Conservation (phyloP, 2,113 vertebrate genomes). For the Motacilla alba region DNA sequence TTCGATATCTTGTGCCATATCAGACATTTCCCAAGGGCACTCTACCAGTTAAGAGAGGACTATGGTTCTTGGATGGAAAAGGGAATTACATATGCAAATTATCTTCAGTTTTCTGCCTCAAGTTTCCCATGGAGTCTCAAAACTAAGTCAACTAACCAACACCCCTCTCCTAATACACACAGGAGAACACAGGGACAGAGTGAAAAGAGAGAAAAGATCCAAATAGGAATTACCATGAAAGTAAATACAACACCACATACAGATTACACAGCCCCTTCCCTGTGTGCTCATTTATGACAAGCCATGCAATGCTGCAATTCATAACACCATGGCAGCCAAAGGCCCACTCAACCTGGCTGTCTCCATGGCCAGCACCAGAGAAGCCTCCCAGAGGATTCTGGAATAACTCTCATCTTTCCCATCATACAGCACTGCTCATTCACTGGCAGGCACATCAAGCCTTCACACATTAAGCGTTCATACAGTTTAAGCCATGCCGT, state of each 20-base stretch:
- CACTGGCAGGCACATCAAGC: background rate
- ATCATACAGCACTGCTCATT: background rate
- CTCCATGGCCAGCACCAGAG: background rate
- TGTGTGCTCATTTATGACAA: background rate
- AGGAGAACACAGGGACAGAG: background rate
- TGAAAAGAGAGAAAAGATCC: background rate
- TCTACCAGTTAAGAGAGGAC: background rate
- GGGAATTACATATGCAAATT: background rate
- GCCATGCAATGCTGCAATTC: background rate
- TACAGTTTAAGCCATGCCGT: background rate
- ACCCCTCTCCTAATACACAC: background rate
- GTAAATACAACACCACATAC: background rate
- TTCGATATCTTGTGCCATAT: background rate
- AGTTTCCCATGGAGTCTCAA: background rate
- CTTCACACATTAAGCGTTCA: background rate
- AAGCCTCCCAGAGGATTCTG: background rate
- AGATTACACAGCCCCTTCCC: background rate
- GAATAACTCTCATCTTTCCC: background rate
- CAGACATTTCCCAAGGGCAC: background rate
- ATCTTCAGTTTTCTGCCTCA: background rate
- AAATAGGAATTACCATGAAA: background rate
- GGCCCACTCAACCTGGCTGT: background rate
- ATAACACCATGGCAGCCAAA: background rate
- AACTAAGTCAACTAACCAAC: background rate
- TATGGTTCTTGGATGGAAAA: background rate